Evolutionary conservation across 2,888 invertebrate species (phyloP), one percentile per base, ranked within the genome.

Genomic region (Boloria euphrosyne): DNA sequence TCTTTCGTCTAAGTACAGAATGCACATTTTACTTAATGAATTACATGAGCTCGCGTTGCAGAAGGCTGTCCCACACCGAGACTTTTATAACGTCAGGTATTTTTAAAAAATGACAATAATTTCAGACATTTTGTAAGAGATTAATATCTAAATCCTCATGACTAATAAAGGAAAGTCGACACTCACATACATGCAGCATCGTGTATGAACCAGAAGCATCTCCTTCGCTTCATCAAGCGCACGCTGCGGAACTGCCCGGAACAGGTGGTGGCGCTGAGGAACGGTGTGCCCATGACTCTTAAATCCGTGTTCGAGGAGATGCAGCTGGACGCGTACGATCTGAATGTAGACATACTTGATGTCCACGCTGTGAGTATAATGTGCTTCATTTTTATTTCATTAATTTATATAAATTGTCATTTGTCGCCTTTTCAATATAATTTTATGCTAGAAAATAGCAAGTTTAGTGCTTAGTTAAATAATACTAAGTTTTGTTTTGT

Each of bases 161-260:
- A 6, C 78, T 38, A 4, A 50, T 22, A 18, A 16, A 93, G 94
- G 74, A 95, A 99, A 95, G 99, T 99, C 75, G 99, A 99, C 85
- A 99, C 99, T 52, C 99, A 99, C 93, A 98, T 99, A 79, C 99
- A 99, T 90, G 99, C 99, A 0, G 98, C 99, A 0, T 98, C 98
- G 0, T 98, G 98, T 86, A 99, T 99, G 99, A 99, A 99, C 90
- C 99, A 99, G 89, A 99, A 99, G 83, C 99, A 99, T 83, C 89
- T 99, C 75, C 92, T 99, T 72, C 96, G 99, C 27, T 99, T 99
- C 88, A 99, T 99, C 81, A 99, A 99, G 93, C 99, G 99, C 89
- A 98, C 98, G 0, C 92, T 99, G 76, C 99, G 98, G 89, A 98
- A 95, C 67, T 95, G 96, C 79, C 95, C 97, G 0, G 96, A 98